A percentile compares a stretch with the other conserved stretches of the same genome.
These are phyloP conservation scores for Pseudomyrmex gracilis DNA, from an alignment of 1,140 invertebrate genomes.

Conservation along the genomic window DNA sequence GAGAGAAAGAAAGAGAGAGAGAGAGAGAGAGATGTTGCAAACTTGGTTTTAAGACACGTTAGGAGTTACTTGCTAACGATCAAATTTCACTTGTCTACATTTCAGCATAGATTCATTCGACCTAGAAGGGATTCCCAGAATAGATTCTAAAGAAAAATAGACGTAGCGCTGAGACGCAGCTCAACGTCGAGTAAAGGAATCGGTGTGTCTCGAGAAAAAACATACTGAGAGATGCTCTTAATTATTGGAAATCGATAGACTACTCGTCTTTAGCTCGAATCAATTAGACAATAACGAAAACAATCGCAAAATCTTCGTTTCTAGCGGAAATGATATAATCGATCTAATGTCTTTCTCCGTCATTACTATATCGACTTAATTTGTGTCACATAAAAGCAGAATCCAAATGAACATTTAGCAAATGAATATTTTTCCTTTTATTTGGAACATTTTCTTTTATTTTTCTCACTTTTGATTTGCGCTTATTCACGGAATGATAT, in stretches of 20 bases:
- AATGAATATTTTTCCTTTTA: not conserved
- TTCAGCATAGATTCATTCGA: not conserved
- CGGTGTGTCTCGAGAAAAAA: not conserved
- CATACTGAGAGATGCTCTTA: conserved; percentile 41
- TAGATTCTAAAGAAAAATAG: not conserved
- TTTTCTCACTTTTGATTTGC: not conserved
- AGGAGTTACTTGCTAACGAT: conserved; percentile 4
- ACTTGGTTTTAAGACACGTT: too few species aligned
- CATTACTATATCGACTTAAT: not conserved
- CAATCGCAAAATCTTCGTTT: conserved; percentile 29
- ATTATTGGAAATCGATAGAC: conserved; percentile 51
- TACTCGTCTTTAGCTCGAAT: conserved; percentile 19
- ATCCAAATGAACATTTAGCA: not conserved
- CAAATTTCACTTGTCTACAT: conserved; percentile 13
- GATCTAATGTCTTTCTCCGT: conserved; percentile 11
- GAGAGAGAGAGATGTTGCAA: too few species aligned
- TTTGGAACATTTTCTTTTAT: not conserved
- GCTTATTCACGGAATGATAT: too few species aligned
- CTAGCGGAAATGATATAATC: conserved; percentile 12
- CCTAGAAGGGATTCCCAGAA: not conserved
- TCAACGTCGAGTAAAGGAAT: conserved; percentile 42
- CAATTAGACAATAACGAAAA: conserved; percentile 28
- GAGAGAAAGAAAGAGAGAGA: too few species aligned
- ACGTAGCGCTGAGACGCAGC: not conserved
- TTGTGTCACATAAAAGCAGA: not conserved